These are phyloP conservation scores for Eubucco bourcierii DNA, from an alignment of 2,113 vertebrate species.

Conservation along the genomic window DNA sequence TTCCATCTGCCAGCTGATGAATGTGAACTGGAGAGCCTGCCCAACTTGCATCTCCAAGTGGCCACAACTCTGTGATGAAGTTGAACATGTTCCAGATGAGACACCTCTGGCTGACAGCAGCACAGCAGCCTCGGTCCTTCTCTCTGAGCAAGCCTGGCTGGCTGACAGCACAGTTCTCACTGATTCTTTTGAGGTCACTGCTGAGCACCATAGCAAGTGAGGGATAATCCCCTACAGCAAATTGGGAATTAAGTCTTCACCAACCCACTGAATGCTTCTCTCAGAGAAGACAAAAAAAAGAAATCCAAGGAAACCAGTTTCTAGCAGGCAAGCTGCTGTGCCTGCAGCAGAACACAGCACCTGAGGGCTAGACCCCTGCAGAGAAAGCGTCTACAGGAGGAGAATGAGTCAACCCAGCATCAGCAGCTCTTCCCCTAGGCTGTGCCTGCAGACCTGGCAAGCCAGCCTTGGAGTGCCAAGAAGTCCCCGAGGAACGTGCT, in stretches of 20 bases:
- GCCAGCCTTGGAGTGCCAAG: rapidly evolving
- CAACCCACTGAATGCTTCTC: background rate
- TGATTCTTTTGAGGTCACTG: background rate
- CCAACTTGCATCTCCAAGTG: background rate
- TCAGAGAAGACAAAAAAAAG: background rate
- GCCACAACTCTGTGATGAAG: rapidly evolving
- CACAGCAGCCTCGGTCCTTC: background rate
- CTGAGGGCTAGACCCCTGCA: background rate
- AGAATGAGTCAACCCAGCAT: rapidly evolving
- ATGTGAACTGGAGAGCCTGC: background rate
- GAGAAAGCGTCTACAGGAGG: background rate
- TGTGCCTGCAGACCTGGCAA: background rate
- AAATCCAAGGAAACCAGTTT: background rate
- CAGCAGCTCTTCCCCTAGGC: background rate
- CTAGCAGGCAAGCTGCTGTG: background rate
- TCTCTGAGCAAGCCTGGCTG: background rate
- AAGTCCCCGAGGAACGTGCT: too few species aligned
- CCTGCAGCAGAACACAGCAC: background rate
- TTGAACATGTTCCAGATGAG: background rate
- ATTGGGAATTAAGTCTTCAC: background rate
- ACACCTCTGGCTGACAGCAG: background rate
- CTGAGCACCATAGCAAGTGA: background rate
- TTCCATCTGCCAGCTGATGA: background rate
- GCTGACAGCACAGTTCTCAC: background rate
- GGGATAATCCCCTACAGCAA: background rate